Evolutionary conservation across 2,797 vertebrate genomes (phyloP).

Genomic region (Mormyrops boulengeri): DNA sequence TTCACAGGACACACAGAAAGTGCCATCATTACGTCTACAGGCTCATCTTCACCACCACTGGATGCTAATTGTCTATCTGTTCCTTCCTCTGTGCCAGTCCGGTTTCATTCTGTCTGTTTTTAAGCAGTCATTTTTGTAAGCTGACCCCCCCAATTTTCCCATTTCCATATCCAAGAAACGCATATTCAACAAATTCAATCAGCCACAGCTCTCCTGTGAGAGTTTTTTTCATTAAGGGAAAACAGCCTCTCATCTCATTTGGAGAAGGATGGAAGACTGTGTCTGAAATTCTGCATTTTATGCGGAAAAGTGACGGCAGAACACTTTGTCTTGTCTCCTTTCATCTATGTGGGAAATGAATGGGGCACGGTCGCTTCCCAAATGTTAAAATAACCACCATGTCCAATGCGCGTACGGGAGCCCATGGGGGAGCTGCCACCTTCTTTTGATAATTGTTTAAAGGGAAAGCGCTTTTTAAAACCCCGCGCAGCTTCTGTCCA

Average conservation of each 20-base stretch:
- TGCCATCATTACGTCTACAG: not conserved
- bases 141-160: not conserved
- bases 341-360: not conserved
- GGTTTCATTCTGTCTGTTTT: not conserved
- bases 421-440: not conserved
- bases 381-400: not conserved
- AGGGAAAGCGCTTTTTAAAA: not conserved
- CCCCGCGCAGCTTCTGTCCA: not conserved
- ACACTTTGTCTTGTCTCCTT: not conserved
- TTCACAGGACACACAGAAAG: not conserved
- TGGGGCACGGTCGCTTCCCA: not conserved
- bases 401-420: not conserved
- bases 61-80: constrained; percentile 10
- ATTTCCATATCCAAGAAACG: not conserved
- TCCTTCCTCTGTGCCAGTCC: not conserved
- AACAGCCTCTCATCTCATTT: not conserved
- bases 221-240: constrained; percentile 2
- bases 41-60: not conserved
- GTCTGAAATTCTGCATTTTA: not conserved
- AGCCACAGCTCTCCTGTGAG: not conserved
- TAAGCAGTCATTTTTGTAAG: not conserved
- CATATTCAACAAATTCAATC: constrained; percentile 21
- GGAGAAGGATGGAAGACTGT: not conserved
- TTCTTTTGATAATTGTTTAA: not conserved
- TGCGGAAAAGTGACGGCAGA: not conserved